A percentile compares a stretch with the other conserved stretches of the same genome.
These are phyloP conservation scores for Notoglanidium macrostoma DNA, from an alignment of 2,797 vertebrate species.

Conservation along the genomic window DNA sequence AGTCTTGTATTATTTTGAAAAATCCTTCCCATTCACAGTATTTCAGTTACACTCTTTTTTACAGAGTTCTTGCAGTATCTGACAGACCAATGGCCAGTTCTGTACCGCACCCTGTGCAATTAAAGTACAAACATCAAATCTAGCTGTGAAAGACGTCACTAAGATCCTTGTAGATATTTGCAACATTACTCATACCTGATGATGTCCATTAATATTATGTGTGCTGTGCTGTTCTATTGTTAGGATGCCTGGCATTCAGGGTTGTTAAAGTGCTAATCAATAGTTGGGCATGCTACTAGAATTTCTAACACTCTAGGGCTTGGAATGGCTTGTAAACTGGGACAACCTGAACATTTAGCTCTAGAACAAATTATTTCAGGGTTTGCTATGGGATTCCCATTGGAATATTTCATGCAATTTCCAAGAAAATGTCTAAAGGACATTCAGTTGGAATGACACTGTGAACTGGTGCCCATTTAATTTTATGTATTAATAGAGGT, in stretches of 20 bases:
- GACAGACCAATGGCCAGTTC: neutral
- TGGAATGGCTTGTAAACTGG: neutral
- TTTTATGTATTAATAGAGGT: neutral
- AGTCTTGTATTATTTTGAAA: neutral
- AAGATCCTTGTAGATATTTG: slow-evolving; percentile 31
- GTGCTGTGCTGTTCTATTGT: slow-evolving; percentile 40
- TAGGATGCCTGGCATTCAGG: neutral
- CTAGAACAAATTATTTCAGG: neutral
- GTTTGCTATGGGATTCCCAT: neutral
- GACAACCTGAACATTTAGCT: neutral
- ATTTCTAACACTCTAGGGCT: neutral
- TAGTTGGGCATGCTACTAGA: neutral
- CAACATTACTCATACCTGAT: slow-evolving; percentile 40
- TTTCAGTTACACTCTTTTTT: slow-evolving; percentile 4
- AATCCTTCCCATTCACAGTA: neutral
- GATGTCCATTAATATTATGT: slow-evolving; percentile 23
- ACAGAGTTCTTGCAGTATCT: neutral
- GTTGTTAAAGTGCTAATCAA: slow-evolving; percentile 33
- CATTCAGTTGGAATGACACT: neutral
- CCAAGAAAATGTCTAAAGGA: neutral
- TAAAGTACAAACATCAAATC: slow-evolving; percentile 22
- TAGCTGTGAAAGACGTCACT: neutral
- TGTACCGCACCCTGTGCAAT: neutral
- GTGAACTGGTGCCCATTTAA: neutral
- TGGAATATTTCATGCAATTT: neutral